These are phyloP conservation scores for Drosophila paranaensis DNA, from an alignment of 2,888 invertebrate species.

Conservation along the genomic window DNA sequence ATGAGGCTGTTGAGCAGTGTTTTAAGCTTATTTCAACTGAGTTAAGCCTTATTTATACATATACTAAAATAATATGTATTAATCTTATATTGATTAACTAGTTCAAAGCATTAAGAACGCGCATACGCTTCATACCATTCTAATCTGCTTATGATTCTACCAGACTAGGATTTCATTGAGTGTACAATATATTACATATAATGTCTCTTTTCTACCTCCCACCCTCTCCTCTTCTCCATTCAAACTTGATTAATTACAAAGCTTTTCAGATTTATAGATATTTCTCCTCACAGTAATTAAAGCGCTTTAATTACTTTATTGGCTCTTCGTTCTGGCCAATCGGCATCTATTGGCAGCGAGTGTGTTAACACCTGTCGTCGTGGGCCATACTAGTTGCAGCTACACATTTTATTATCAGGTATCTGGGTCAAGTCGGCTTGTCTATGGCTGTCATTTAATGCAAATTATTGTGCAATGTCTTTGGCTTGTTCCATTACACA, in stretches of 20 bases:
- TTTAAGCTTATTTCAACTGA: neutral
- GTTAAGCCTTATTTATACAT: neutral
- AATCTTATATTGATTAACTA: too few species aligned
- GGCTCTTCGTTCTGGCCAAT: conserved; percentile 39
- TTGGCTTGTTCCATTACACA: conserved; percentile 60
- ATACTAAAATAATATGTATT: neutral
- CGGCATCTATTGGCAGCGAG: conserved; percentile 31
- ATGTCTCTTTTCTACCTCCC: too few species aligned
- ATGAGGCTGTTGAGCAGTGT: neutral
- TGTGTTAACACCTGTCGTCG: conserved; percentile 63
- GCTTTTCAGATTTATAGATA: too few species aligned
- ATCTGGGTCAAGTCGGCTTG: conserved; percentile 72
- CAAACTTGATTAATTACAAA: neutral
- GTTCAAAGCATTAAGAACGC: too few species aligned
- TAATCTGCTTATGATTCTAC: neutral
- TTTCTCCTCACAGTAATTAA: conserved; percentile 17
- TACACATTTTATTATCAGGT: conserved; percentile 49
- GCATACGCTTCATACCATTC: neutral
- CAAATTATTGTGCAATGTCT: conserved; percentile 67
- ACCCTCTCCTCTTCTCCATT: neutral
- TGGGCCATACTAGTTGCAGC: conserved; percentile 16
- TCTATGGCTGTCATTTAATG: conserved; percentile 69
- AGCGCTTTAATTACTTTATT: conserved; percentile 39
- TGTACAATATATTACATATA: too few species aligned
- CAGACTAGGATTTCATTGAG: neutral